These are phyloP conservation scores for Morelia viridis DNA, from an alignment of 2,797 vertebrate species.

Conservation along the genomic window DNA sequence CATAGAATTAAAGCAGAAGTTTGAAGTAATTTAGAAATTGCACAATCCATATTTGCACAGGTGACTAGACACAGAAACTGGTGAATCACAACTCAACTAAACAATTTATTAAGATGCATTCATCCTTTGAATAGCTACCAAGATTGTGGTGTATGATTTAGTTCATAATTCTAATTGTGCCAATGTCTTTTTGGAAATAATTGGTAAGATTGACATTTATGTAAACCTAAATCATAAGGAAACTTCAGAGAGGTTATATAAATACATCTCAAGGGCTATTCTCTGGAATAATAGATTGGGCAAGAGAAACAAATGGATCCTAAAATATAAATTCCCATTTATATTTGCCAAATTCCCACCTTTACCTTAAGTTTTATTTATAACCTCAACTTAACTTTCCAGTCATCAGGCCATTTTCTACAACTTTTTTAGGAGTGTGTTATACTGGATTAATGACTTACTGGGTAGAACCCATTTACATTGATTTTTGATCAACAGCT, in stretches of 20 bases:
- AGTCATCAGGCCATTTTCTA: conserved; percentile 27
- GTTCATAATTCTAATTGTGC: neutral
- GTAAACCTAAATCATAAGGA: neutral
- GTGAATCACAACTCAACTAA: neutral
- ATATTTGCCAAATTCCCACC: neutral
- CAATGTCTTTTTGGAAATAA: neutral
- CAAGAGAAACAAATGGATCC: neutral
- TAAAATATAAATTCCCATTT: neutral
- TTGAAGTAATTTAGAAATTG: neutral
- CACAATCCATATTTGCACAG: neutral
- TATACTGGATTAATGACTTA: neutral
- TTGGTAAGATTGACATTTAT: neutral
- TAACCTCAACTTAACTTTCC: neutral
- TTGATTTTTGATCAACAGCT: neutral
- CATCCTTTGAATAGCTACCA: neutral
- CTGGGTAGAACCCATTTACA: neutral
- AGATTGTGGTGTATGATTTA: neutral
- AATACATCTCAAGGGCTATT: neutral
- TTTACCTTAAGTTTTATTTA: neutral
- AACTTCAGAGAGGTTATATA: neutral
- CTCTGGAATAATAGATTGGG: neutral
- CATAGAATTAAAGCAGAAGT: neutral
- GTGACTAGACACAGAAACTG: neutral
- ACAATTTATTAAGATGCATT: neutral
- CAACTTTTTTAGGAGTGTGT: conserved; percentile 52